Base-by-base conservation (phyloP, 2,113 vertebrate species). In the Vanacampus margaritifer region DNA sequence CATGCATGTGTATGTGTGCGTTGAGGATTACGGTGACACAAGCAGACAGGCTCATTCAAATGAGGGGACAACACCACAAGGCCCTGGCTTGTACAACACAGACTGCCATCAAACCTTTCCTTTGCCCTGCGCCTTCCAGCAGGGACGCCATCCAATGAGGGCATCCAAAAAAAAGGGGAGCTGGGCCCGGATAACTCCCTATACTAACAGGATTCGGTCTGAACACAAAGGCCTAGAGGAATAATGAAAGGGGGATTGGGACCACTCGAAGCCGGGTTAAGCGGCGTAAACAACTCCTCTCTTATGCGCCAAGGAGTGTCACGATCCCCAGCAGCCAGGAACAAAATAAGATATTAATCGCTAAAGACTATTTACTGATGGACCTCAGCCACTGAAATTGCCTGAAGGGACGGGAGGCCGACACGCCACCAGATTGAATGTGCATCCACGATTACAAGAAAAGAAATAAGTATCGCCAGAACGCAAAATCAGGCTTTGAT, bases 201-300 rank as follows among this genome's bases (percentile, higher is more conserved):
- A 79, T 87, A 81, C 87, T 88, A 91, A 90, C 89, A 90, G 88
- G 89, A 90, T 88, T 90, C 83, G 72, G 83, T 83, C 71, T 68
- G 82, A 79, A 87, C 80, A 90, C 89, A 91, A 89, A 88, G 84
- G 82, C 80, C 79, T 81, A 68, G 81, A 80, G 67, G 79, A 81
- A 85, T 86, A 90, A 89, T 87, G 83, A 88, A 86, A 82, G 78
- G 82, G 68, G 78, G 76, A 83, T 85, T 84, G 82, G 87, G 86
- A 87, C 72, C 69, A 83, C 80, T 86, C 80, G 79, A 85, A 81
- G 75, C 78, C 58, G 84, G 87, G 88, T 89, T 87, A 89, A 89
- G 81, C 81, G 51, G 71, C 85, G 36, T 78, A 84, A 79, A 89
- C 87, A 88, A 79, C 77, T 83, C 81, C 73, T 74, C 81, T 82